Conservation (phyloP, 2,888 invertebrate genomes). For the Mellilla xanthometata region DNA sequence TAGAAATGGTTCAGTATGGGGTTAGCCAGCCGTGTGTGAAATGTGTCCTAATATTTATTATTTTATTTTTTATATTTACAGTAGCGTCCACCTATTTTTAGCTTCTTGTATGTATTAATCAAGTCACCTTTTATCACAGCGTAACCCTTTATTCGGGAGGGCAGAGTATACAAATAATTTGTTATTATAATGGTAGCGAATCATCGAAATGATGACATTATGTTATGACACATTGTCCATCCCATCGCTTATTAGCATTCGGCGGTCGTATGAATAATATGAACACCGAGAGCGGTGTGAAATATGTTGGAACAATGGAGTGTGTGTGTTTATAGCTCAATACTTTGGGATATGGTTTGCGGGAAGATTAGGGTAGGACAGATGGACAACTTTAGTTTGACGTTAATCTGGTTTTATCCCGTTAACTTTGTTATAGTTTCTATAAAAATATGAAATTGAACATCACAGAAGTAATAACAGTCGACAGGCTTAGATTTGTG, state of each 20-base stretch:
- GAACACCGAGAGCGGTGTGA: constrained; percentile 9
- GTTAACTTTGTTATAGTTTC: no score
- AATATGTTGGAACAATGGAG: constrained; percentile 37
- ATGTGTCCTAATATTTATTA: no score
- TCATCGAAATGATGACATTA: constrained; percentile 15
- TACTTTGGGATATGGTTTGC: constrained; percentile 2
- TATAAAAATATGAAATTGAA: no score
- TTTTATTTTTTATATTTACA: no score
- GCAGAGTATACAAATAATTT: constrained; percentile 7
- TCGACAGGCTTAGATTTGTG: no score
- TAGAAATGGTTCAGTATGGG: no score
- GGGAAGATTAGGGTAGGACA: background rate
- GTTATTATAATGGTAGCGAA: constrained; percentile 13
- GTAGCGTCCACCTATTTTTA: no score
- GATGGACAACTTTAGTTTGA: background rate
- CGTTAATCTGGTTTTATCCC: no score
- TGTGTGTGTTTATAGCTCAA: constrained; percentile 34
- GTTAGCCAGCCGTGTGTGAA: no score
- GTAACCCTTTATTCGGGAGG: background rate
- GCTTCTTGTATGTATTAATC: no score
- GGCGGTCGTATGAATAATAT: constrained; percentile 16
- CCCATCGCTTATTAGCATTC: constrained; percentile 16
- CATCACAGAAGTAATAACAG: no score
- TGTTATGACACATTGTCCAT: constrained; percentile 20
- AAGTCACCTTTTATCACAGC: no score